Evolutionary conservation across 2,797 vertebrate genomes (phyloP), one percentile per base, ranked within the genome.

Genomic region (Bradypodion ventrale): DNA sequence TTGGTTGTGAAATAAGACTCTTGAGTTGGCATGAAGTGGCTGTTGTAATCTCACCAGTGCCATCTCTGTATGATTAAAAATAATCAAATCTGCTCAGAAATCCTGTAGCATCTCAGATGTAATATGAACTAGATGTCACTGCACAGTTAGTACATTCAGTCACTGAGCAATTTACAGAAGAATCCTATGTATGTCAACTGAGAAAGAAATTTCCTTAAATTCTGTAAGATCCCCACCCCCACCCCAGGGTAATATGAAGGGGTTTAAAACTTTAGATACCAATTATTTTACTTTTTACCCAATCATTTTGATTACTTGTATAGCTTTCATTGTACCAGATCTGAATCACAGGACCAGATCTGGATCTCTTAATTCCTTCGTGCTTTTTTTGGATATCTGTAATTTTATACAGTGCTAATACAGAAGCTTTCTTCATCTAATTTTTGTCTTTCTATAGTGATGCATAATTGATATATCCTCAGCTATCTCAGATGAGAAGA

Each of bases 1-100:
- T 85, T 91, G 90, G 70, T 87, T 83, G 87, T 84, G 89, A 83
- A 85, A 85, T 84, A 90, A 77, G 87, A 91, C 90, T 86, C 21
- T 65, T 42, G 69, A 80, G 84, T 80, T 75, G 9, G 78, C 81
- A 87, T 84, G 87, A 80, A 80, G 78, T 56, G 62, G 56, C 85
- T 88, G 84, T 85, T 91, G 75, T 72, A 78, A 10, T 89, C 21
- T n/a, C 16, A 85, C 83, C 85, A 68, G 23, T 91, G 85, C 80
- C 21, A 21, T 88, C 70, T 90, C 89, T 65, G 19, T 82, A 77
- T 69, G 73, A 84, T 82, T 74, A 85, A 75, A 85, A 91, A 90
- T 85, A 77, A 87, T 90, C 87, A 85, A 85, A 83, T 87, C 5
- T 83, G 74, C 87, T 92, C 85, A 86, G 74, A 91, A 77, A 86